Conservation (phyloP, 2,888 invertebrate genomes). For the Heliconius charithonia region DNA sequence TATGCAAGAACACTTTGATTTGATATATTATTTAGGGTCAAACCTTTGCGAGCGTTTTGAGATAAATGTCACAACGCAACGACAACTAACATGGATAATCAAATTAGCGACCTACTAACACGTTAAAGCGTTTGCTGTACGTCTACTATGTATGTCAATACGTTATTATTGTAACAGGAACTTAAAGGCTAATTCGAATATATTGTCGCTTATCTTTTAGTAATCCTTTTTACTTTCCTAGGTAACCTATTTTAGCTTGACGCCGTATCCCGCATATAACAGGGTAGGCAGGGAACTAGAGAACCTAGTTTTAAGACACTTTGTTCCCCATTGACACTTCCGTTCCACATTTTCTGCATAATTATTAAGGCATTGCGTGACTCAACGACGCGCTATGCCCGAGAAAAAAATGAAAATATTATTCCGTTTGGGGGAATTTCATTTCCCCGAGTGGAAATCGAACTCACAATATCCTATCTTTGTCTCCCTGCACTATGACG, state of each 20-base stretch:
- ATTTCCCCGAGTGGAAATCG: too few species aligned
- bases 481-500: too few species aligned
- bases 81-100: neutral
- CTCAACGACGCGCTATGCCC: too few species aligned
- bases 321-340: neutral
- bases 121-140: neutral
- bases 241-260: neutral
- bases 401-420: too few species aligned
- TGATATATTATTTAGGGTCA: constrained; percentile 2
- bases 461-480: too few species aligned
- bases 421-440: too few species aligned
- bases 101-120: constrained; percentile 23
- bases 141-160: constrained; percentile 8
- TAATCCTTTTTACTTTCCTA: neutral
- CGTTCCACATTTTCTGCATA: too few species aligned
- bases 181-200: neutral
- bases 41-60: neutral
- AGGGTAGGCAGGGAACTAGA: neutral
- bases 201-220: neutral
- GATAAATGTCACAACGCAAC: neutral
- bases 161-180: constrained; percentile 4
- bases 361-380: too few species aligned
- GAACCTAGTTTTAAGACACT: neutral
- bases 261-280: neutral
- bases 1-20: neutral